These are phyloP conservation scores for Liasis olivaceus DNA, from an alignment of 2,797 vertebrate species.

Conservation along the genomic window DNA sequence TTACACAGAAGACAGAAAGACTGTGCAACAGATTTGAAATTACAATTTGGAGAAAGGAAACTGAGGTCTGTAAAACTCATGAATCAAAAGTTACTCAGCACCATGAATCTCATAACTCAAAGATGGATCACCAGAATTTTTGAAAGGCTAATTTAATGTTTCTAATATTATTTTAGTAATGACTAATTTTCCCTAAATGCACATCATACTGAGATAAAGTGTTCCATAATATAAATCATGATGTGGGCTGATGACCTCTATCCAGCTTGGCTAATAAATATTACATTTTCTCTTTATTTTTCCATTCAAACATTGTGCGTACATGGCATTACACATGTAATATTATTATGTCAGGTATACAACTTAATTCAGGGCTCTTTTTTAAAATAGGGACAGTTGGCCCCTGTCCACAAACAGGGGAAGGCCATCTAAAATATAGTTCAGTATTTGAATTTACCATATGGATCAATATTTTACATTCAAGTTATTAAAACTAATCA, in stretches of 20 bases:
- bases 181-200: neutral
- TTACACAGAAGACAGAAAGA: neutral
- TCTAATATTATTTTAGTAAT: neutral
- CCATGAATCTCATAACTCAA: neutral
- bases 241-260: neutral
- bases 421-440: neutral
- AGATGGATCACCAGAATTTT: neutral
- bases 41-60: neutral
- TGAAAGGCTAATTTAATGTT: neutral
- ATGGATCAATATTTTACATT: neutral
- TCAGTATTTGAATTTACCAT: neutral
- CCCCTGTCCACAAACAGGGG: neutral
- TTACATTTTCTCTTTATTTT: neutral
- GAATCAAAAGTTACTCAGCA: neutral
- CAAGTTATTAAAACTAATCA: neutral
- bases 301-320: neutral
- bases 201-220: neutral
- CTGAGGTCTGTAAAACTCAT: neutral
- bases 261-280: too few relatives aligned
- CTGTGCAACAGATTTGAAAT: neutral
- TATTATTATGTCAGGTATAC: neutral
- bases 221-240: neutral
- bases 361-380: neutral
- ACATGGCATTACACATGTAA: neutral
- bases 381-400: neutral